Evolutionary conservation across 2,113 vertebrate species (phyloP).

Genomic region (Rhagologus leucostigma): DNA sequence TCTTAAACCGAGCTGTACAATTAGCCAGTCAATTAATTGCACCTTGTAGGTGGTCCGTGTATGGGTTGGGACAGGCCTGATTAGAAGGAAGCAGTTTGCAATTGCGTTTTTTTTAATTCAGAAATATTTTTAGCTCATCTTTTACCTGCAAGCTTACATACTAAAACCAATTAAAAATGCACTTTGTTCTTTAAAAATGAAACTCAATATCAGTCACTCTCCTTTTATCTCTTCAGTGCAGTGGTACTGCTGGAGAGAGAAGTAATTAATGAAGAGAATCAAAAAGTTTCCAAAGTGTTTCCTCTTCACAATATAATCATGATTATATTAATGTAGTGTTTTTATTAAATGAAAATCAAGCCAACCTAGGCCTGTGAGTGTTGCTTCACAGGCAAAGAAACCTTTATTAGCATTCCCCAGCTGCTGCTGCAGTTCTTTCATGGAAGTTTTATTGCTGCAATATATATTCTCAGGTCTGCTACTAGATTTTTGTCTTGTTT

Average conservation of each 20-base stretch:
- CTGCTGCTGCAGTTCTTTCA: slow-evolving; percentile 32
- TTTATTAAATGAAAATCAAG: slow-evolving; percentile 54
- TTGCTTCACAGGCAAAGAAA: background rate
- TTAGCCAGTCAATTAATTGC: background rate
- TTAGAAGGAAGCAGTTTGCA: background rate
- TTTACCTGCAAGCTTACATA: background rate
- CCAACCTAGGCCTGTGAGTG: background rate
- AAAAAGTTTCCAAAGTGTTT: slow-evolving; percentile 28
- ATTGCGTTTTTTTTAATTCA: background rate
- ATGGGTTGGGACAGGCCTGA: background rate
- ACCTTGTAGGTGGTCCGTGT: background rate
- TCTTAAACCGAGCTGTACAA: background rate
- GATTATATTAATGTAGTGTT: slow-evolving; percentile 32
- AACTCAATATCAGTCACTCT: background rate
- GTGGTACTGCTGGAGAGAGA: background rate
- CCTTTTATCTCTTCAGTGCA: slow-evolving; percentile 8
- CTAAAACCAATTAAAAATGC: background rate
- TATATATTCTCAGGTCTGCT: slow-evolving; percentile 40
- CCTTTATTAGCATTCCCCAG: slow-evolving; percentile 36
- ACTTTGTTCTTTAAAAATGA: background rate
- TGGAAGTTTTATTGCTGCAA: slow-evolving; percentile 54
- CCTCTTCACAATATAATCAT: slow-evolving; percentile 26
- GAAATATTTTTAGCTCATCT: background rate
- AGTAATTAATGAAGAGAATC: slow-evolving; percentile 21
- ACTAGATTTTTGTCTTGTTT: slow-evolving; percentile 63